Evolutionary conservation across 2,797 vertebrate species (phyloP).

Genomic region (Tolypeutes matacus): DNA sequence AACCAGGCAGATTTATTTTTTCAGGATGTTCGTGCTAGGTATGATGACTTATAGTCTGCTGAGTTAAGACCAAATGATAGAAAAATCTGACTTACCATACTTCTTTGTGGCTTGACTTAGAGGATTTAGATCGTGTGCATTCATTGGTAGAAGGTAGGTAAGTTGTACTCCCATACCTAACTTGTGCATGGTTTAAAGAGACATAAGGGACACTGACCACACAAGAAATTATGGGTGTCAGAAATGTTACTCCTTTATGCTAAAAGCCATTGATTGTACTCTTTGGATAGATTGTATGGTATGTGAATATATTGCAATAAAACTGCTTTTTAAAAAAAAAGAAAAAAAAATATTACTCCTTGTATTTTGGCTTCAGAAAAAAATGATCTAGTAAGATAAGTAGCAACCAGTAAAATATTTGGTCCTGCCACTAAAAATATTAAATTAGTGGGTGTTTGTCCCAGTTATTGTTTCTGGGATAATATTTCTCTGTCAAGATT

Average conservation of each 20-base stretch:
- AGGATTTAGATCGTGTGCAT: background rate
- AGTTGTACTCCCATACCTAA: no score
- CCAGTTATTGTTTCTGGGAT: background rate
- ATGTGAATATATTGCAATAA: no score
- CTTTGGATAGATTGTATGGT: no score
- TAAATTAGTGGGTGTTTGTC: background rate
- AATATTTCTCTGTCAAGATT: accelerated
- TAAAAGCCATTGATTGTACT: no score
- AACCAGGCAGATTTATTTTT: accelerated
- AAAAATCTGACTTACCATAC: accelerated
- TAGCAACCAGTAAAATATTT: background rate
- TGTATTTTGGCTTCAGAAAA: background rate
- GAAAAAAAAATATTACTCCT: background rate
- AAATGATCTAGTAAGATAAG: background rate
- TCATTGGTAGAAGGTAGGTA: no score
- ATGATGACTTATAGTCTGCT: background rate
- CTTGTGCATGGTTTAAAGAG: no score
- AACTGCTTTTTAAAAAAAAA: no score
- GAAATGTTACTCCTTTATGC: background rate
- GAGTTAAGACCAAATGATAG: background rate
- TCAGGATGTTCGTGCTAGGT: accelerated
- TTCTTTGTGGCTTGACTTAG: background rate
- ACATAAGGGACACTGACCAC: accelerated
- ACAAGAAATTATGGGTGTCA: background rate
- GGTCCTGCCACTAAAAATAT: background rate